phyloP scores from a whole-genome alignment of 2,113 vertebrate genomes.

The Heterocephalus glaber region DNA sequence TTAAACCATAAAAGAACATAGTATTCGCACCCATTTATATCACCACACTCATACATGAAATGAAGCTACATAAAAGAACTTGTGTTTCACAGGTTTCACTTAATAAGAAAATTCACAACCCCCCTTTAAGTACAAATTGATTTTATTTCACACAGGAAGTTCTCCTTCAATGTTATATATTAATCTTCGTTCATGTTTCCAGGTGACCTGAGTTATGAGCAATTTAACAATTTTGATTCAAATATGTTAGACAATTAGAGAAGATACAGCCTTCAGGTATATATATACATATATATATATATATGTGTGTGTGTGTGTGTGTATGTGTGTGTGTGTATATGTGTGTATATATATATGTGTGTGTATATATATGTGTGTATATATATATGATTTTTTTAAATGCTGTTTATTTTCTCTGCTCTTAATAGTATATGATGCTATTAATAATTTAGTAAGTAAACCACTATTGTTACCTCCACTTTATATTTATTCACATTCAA shows the following conservation, averaged over 20 bases:
- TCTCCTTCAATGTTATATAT: not conserved
- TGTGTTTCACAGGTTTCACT: not conserved
- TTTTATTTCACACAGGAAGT: not conserved
- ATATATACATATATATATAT: not conserved
- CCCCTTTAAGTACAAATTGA: not conserved
- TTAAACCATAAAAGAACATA: not conserved
- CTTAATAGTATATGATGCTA: not conserved
- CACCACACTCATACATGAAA: not conserved
- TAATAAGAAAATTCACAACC: not conserved
- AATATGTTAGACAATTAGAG: not conserved
- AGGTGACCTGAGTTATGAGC: not conserved
- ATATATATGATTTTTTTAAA: not conserved
- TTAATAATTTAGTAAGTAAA: not conserved
- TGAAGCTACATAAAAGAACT: not conserved
- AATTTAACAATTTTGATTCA: not conserved
- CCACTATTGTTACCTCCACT: not conserved
- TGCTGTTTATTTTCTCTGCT: not conserved
- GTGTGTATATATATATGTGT: too few species aligned
- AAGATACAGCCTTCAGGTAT: too few species aligned
- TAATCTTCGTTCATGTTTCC: not conserved
- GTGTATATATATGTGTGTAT: too few species aligned
- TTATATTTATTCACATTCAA: not conserved
- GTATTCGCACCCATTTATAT: not conserved
- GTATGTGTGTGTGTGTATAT: too few species aligned
- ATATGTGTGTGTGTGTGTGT: too few species aligned